A percentile compares a stretch with the other conserved stretches of the same genome.
Conservation (phyloP, 2,888 invertebrate species). For the Hirtodrosophila confusa region DNA sequence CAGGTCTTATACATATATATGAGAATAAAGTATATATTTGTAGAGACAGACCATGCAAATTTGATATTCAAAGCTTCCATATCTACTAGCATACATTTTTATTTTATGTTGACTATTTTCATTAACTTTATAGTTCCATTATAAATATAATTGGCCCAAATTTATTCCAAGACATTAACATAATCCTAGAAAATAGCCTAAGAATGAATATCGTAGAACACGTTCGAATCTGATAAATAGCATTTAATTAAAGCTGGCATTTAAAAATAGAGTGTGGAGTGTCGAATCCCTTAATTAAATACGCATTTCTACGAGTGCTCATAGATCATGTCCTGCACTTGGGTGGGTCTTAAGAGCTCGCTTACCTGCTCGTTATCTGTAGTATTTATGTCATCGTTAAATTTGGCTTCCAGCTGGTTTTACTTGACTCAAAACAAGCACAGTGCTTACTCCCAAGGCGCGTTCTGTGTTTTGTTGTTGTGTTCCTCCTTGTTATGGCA, state of each 20-base stretch:
- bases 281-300: conserved; percentile 12
- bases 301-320: conserved; percentile 10
- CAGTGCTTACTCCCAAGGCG: conserved; percentile 24
- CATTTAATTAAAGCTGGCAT: not conserved
- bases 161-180: too few relatives aligned
- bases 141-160: too few relatives aligned
- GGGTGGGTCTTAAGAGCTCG: conserved; percentile 36
- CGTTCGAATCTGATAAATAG: too few relatives aligned
- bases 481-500: conserved; percentile 37
- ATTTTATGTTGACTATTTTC: too few relatives aligned
- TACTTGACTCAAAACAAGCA: conserved; percentile 51
- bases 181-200: too few relatives aligned
- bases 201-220: too few relatives aligned
- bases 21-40: too few relatives aligned
- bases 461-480: conserved; percentile 16
- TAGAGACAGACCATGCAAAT: too few relatives aligned
- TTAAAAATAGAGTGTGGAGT: not conserved
- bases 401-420: conserved; percentile 75
- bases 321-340: conserved; percentile 40
- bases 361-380: conserved; percentile 67
- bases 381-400: conserved; percentile 77
- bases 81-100: too few relatives aligned
- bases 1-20: too few relatives aligned
- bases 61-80: too few relatives aligned
- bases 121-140: too few relatives aligned